Evolutionary conservation across 2,113 vertebrate genomes (phyloP).

Genomic region (Leucopsar rothschildi): DNA sequence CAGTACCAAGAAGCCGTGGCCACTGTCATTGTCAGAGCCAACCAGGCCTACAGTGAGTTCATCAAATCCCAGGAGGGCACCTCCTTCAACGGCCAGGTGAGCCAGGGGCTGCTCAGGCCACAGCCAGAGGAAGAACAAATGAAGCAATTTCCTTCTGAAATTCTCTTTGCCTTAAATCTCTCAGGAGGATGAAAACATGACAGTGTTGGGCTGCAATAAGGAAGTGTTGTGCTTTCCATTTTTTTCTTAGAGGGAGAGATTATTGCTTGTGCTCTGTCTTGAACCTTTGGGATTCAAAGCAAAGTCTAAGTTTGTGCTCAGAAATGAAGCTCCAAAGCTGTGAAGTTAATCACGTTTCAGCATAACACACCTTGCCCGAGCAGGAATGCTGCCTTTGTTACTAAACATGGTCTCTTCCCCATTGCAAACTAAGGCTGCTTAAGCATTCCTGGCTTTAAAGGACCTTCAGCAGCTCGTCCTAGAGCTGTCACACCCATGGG

Average conservation of each 20-base stretch:
- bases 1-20: slow-evolving; percentile 96
- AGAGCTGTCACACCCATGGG: not conserved
- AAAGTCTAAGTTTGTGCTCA: not conserved
- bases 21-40: slow-evolving; percentile 89
- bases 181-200: not conserved
- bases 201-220: not conserved
- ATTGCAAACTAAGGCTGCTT: not conserved
- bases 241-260: not conserved
- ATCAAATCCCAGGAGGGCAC: slow-evolving; percentile 87
- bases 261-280: not conserved
- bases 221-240: not conserved
- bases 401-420: not conserved
- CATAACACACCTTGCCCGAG: not conserved
- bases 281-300: slow-evolving; percentile 27
- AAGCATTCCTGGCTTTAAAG: not conserved
- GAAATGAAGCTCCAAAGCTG: slow-evolving; percentile 6
- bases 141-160: not conserved
- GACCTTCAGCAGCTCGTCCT: not conserved
- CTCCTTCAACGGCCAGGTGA: slow-evolving; percentile 91
- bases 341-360: not conserved
- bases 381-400: not conserved
- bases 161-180: not conserved
- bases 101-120: not conserved
- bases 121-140: not conserved
- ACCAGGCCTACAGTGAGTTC: slow-evolving; percentile 92